Conservation (phyloP, 2,113 vertebrate species). For the Alectura lathami region DNA sequence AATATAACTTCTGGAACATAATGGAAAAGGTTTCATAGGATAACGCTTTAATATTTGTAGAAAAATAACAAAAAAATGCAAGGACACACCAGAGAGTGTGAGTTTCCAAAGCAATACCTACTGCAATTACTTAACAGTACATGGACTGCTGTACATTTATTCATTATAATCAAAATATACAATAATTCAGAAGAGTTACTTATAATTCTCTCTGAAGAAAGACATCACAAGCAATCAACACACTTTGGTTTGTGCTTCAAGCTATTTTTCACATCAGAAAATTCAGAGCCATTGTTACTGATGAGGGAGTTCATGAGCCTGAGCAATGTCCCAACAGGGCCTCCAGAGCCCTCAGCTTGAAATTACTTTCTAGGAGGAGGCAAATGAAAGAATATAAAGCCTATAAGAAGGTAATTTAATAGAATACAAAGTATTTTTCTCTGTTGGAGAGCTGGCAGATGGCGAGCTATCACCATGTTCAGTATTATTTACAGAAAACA, state of each 20-base stretch:
- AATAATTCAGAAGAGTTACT: neutral
- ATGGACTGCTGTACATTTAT: neutral
- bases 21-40: neutral
- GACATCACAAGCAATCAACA: neutral
- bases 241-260: neutral
- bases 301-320: neutral
- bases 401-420: neutral
- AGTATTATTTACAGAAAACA: constrained; percentile 34
- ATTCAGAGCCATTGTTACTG: neutral
- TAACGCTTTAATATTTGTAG: neutral
- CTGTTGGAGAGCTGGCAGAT: neutral
- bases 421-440: neutral
- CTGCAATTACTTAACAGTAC: neutral
- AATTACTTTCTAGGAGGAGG: neutral
- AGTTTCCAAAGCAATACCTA: neutral
- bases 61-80: neutral
- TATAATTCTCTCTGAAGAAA: neutral
- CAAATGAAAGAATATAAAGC: constrained; percentile 9
- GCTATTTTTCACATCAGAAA: neutral
- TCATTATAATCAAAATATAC: neutral
- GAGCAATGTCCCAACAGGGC: neutral
- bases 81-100: neutral
- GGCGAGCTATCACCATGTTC: neutral
- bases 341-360: neutral
- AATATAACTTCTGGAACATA: neutral